A percentile compares a stretch with the other conserved stretches of the same genome.
Evolutionary conservation across 2,888 invertebrate genomes (phyloP).

Genomic region (Eupithecia centaureata): DNA sequence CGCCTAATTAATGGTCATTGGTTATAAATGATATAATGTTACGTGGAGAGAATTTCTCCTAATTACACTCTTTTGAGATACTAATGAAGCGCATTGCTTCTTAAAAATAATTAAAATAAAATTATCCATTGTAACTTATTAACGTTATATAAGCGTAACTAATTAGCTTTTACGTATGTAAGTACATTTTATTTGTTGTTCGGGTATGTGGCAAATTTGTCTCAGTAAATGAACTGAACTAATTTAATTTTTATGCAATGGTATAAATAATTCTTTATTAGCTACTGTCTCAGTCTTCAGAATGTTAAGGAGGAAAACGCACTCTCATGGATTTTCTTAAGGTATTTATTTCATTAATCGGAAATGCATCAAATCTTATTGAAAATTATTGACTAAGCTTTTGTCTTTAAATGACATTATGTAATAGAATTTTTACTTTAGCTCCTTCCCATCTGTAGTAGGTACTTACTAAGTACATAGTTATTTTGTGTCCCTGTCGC

Average conservation of each 20-base stretch:
- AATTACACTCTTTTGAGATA: background rate
- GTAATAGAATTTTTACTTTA: too few species aligned
- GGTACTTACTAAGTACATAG: too few species aligned
- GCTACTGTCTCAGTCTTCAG: background rate
- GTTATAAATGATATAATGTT: too few species aligned
- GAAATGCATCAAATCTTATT: too few species aligned
- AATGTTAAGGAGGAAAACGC: background rate
- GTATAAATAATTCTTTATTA: background rate
- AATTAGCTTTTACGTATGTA: background rate
- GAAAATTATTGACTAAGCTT: too few species aligned
- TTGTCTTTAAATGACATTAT: too few species aligned
- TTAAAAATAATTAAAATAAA: background rate
- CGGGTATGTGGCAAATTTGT: background rate
- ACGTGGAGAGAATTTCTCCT: too few species aligned
- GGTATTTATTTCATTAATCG: background rate
- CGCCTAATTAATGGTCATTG: too few species aligned
- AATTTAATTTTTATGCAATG: constrained; percentile 18
- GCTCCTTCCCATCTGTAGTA: too few species aligned
- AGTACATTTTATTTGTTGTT: background rate
- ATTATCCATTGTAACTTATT: background rate
- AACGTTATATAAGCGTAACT: background rate
- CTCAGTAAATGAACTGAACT: constrained; percentile 37
- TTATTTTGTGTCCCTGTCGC: too few species aligned
- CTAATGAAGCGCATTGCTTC: background rate
- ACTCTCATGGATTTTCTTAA: constrained; percentile 8